Percentiles rank a stretch among this genome's conserved stretches.
Conservation (phyloP, 2,797 vertebrate genomes). For the Paguma larvata region DNA sequence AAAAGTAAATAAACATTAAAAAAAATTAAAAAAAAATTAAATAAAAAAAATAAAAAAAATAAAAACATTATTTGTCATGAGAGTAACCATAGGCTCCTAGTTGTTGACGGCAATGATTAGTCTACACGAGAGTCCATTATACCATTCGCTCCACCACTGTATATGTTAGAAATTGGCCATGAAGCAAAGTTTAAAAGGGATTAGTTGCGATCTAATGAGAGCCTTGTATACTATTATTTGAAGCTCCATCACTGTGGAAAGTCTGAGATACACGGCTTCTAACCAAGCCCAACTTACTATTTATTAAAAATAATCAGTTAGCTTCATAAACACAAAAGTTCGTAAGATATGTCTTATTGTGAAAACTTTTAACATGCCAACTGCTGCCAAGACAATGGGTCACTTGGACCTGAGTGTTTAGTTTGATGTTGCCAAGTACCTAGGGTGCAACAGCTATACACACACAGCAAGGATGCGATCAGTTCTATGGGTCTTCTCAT, state of each 20-base stretch:
- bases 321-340: neutral
- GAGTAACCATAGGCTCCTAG: neutral
- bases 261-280: neutral
- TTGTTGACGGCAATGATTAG: neutral
- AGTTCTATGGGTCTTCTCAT: neutral
- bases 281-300: neutral
- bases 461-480: too few relatives aligned
- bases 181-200: neutral
- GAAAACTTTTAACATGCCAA: neutral
- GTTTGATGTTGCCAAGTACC: neutral
- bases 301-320: conserved; percentile 1
- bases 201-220: neutral
- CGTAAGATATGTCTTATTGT: neutral
- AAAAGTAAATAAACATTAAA: too few relatives aligned
- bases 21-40: too few relatives aligned
- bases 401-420: neutral
- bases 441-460: neutral
- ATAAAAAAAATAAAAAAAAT: too few relatives aligned
- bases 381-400: neutral
- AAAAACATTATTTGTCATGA: neutral
- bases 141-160: neutral
- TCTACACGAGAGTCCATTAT: neutral
- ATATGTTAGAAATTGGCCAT: neutral
- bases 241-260: neutral
- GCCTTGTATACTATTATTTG: neutral